These are phyloP conservation scores for Jacana jacana DNA, from an alignment of 2,113 vertebrate genomes.

Conservation along the genomic window DNA sequence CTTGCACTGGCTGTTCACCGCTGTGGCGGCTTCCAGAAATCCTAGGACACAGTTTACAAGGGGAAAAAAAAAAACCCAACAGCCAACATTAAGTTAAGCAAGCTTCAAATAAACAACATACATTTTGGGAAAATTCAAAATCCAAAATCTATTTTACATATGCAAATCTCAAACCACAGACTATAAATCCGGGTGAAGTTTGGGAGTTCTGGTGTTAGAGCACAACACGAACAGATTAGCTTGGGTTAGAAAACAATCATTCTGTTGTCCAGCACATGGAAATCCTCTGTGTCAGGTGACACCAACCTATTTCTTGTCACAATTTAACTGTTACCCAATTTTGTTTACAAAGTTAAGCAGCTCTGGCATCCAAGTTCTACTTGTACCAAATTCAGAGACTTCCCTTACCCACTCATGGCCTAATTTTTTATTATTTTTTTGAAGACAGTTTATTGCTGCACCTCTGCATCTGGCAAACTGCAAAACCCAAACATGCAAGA, in stretches of 20 bases:
- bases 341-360: background rate
- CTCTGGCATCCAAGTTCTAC: background rate
- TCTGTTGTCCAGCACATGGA: background rate
- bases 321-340: background rate
- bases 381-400: background rate
- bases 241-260: background rate
- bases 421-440: background rate
- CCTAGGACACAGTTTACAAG: background rate
- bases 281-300: background rate
- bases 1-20: background rate
- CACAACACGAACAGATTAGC: fast-evolving
- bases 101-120: background rate
- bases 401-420: background rate
- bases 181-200: background rate
- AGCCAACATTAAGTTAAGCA: background rate
- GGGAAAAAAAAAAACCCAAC: no score
- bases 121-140: background rate
- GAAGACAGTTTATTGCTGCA: background rate
- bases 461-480: background rate
- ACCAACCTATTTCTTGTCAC: background rate
- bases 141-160: background rate
- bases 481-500: background rate
- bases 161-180: background rate
- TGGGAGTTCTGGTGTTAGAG: background rate
- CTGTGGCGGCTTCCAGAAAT: background rate